Percentiles rank a stretch among this genome's conserved stretches.
phyloP scores from a whole-genome alignment of 2,797 vertebrate genomes.

The Margarornis squamiger region DNA sequence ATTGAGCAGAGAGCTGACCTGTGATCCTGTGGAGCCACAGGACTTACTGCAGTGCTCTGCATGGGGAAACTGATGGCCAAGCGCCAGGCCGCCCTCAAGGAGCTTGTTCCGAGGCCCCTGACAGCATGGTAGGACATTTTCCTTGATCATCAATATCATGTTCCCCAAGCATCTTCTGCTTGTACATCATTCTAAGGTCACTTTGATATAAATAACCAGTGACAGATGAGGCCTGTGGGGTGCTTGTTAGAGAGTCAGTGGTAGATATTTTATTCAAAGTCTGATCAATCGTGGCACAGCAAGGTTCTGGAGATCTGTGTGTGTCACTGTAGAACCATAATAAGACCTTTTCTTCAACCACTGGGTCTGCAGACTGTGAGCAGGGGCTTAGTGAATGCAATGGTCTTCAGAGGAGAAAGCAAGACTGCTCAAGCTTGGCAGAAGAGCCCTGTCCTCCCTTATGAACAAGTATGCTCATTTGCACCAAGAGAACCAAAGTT shows the following conservation, averaged over 20 bases:
- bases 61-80: not conserved
- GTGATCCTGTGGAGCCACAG: fast-evolving
- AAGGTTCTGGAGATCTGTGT: not conserved
- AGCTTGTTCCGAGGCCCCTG: not conserved
- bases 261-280: not conserved
- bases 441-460: not conserved
- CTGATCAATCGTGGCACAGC: not conserved
- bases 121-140: not conserved
- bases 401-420: not conserved
- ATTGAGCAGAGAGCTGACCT: not conserved
- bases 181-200: not conserved
- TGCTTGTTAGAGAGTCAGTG: not conserved
- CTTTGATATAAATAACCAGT: conserved; percentile 24
- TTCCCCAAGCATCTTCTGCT: not conserved
- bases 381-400: not conserved
- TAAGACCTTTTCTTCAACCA: not conserved
- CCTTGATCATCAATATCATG: not conserved
- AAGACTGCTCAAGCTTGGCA: not conserved
- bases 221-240: conserved; percentile 29
- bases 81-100: not conserved
- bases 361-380: not conserved
- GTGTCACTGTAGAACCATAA: not conserved
- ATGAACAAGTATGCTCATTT: not conserved
- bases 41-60: not conserved
- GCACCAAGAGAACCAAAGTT: not conserved